Evolutionary conservation across 2,888 invertebrate species (phyloP).

Genomic region (Andrena flavipes): DNA sequence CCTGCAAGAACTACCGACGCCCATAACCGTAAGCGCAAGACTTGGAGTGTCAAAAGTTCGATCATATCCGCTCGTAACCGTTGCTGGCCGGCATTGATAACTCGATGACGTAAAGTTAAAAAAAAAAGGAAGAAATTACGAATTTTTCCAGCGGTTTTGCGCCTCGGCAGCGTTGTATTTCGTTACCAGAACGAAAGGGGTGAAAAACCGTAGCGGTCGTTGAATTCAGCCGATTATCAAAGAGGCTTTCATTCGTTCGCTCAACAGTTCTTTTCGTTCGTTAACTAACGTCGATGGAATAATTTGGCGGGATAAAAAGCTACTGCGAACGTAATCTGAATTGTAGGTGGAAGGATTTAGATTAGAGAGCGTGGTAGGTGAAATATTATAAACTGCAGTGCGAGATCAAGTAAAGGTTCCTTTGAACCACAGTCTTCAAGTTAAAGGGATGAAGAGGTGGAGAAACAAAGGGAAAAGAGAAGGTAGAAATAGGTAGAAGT

Average conservation of each 20-base stretch:
- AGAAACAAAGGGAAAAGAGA: too few species aligned
- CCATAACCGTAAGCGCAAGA: slow-evolving; percentile 73
- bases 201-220: slow-evolving; percentile 24
- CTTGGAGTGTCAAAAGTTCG: slow-evolving; percentile 19
- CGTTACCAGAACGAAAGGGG: slow-evolving; percentile 24
- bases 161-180: slow-evolving; percentile 23
- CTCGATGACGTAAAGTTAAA: background rate
- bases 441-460: too few species aligned
- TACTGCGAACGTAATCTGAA: background rate
- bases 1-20: slow-evolving; percentile 71
- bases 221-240: slow-evolving; percentile 42
- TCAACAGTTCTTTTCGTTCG: background rate
- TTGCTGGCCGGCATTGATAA: background rate
- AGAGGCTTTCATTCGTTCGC: slow-evolving; percentile 32
- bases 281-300: background rate
- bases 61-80: background rate
- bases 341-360: background rate
- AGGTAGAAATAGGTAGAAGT: too few species aligned
- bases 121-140: background rate
- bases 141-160: slow-evolving; percentile 18
- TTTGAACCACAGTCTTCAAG: too few species aligned
- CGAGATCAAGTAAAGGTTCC: too few species aligned
- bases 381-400: background rate
- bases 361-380: background rate
- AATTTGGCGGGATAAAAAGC: background rate